Conservation (phyloP, 2,113 vertebrate genomes). For the Proteles cristata region DNA sequence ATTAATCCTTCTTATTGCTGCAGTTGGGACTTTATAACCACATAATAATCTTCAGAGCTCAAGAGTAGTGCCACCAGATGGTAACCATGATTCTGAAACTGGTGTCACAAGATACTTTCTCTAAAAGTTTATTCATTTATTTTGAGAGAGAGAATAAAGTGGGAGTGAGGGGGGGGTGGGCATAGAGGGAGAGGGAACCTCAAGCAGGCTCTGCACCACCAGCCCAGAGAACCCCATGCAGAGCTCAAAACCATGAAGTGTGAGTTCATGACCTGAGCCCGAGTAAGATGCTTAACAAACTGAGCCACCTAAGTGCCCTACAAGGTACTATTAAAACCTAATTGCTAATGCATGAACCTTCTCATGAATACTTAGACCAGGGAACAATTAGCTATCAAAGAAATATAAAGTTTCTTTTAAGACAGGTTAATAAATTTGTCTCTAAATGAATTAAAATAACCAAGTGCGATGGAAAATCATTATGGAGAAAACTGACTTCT, state of each 20-base stretch:
- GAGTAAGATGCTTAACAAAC: no score
- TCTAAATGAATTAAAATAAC: conserved; percentile 58
- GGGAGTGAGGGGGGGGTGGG: no score
- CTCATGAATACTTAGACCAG: background rate
- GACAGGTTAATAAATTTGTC: conserved; percentile 1
- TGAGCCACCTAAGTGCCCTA: background rate
- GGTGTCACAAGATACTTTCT: background rate
- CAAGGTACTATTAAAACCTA: background rate
- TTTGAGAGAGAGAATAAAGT: no score
- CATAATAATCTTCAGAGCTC: background rate
- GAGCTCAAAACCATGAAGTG: no score
- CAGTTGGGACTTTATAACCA: background rate
- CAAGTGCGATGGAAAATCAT: background rate
- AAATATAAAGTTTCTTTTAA: background rate
- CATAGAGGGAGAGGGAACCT: no score
- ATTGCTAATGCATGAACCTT: background rate
- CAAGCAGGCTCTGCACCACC: no score
- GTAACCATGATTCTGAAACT: background rate
- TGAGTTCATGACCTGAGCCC: no score
- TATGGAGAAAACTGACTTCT: conserved; percentile 40
- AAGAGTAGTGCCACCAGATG: background rate
- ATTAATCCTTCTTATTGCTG: background rate
- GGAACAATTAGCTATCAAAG: background rate
- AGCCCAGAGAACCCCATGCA: no score
- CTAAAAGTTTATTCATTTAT: no score